phyloP scores from a whole-genome alignment of 1,140 invertebrate species.

The Solenopsis fugax region DNA sequence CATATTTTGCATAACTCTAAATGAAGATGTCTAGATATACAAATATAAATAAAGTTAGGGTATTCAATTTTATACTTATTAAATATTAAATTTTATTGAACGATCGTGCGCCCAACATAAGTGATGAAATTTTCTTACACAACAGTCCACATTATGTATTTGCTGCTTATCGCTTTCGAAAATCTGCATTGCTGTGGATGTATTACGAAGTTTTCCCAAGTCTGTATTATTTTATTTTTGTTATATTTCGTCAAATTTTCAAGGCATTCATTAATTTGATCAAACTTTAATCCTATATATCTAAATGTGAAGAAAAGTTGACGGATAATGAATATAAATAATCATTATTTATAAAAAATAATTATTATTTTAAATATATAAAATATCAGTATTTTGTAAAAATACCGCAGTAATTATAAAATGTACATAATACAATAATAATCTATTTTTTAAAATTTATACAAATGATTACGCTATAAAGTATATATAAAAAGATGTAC shows the following conservation, averaged over 20 bases:
- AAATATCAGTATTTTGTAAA: too few relatives aligned
- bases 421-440: background rate
- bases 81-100: background rate
- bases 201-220: background rate
- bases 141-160: background rate
- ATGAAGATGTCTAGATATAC: constrained; percentile 10
- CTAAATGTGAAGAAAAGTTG: background rate
- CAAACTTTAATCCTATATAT: constrained; percentile 14
- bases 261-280: constrained; percentile 10
- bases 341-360: background rate
- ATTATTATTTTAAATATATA: too few relatives aligned
- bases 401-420: too few relatives aligned
- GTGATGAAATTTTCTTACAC: background rate
- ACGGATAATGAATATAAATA: background rate
- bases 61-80: background rate
- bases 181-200: background rate
- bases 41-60: background rate
- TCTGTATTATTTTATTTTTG: background rate
- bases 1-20: constrained; percentile 29
- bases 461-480: background rate
- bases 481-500: background rate
- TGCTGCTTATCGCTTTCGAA: background rate
- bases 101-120: background rate
- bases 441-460: background rate
- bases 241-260: background rate